Percentiles rank a stretch among this genome's conserved stretches.
Evolutionary conservation across 1,140 invertebrate species (phyloP).

Genomic region (Drosophila quadrilineata): DNA sequence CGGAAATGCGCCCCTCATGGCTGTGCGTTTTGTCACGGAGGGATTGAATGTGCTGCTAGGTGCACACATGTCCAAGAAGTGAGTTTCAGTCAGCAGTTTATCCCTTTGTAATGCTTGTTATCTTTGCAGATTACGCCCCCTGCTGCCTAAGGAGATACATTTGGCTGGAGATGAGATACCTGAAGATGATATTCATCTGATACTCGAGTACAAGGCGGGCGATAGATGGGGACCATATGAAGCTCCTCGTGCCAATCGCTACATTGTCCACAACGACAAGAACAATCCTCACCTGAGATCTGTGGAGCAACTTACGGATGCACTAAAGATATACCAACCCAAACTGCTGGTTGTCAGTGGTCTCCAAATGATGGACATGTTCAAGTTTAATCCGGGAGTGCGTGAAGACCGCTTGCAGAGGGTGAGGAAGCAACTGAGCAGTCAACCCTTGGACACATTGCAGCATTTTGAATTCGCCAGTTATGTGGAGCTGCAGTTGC

Average conservation of each 20-base stretch:
- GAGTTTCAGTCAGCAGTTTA: neutral
- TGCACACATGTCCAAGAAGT: conserved; percentile 85
- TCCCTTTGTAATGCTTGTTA: neutral
- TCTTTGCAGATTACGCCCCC: conserved; percentile 72
- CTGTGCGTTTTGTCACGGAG: conserved; percentile 88
- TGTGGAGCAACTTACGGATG: conserved; percentile 86
- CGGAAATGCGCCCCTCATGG: conserved; percentile 94
- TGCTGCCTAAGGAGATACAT: conserved; percentile 84
- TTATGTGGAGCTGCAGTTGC: conserved; percentile 87
- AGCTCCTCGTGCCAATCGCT: conserved; percentile 91
- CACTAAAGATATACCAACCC: conserved; percentile 86
- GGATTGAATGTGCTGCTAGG: conserved; percentile 89
- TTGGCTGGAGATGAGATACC: conserved; percentile 84
- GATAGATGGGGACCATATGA: conserved; percentile 89
- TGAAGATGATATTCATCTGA: conserved; percentile 91
- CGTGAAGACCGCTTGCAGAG: conserved; percentile 85
- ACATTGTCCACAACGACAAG: conserved; percentile 92
- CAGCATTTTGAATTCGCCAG: conserved; percentile 95
- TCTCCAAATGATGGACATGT: conserved; percentile 95
- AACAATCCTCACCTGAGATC: conserved; percentile 90
- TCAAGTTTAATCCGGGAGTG: conserved; percentile 86
- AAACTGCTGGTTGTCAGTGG: conserved; percentile 91
- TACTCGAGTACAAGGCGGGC: conserved; percentile 90
- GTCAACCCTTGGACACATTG: conserved; percentile 84
- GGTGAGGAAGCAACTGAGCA: conserved; percentile 86